Conservation (phyloP, 1,140 invertebrate species). For the Zaprionus capensis region DNA sequence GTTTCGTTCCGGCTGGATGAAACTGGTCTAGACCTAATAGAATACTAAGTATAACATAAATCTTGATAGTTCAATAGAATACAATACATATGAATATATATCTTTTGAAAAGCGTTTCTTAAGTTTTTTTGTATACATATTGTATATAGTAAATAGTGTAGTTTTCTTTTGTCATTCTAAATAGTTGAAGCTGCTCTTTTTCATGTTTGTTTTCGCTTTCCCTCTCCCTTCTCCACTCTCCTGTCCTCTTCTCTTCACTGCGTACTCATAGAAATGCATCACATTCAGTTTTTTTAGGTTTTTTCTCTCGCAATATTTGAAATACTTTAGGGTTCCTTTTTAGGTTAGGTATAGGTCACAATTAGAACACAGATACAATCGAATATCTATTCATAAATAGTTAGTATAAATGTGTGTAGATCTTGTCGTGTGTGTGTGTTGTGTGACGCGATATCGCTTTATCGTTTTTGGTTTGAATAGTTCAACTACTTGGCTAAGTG, state of each 20-base stretch:
- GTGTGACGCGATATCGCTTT: not conserved
- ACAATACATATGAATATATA: not conserved
- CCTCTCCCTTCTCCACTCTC: not conserved
- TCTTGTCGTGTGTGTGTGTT: not conserved
- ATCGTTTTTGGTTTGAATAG: slow-evolving; percentile 3
- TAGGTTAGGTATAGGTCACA: slow-evolving; percentile 16
- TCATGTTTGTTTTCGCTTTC: slow-evolving; percentile 6
- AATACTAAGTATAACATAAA: slow-evolving; percentile 1
- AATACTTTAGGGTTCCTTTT: slow-evolving; percentile 32
- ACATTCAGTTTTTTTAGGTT: slow-evolving; percentile 50
- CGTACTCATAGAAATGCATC: slow-evolving; percentile 68
- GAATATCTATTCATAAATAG: not conserved
- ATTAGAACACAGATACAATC: slow-evolving; percentile 1
- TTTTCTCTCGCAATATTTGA: slow-evolving; percentile 15
- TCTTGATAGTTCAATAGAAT: not conserved
- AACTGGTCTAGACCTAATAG: not conserved
- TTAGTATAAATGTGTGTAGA: not conserved
- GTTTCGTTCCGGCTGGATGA: slow-evolving; percentile 39
- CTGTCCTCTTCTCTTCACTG: slow-evolving; percentile 1
- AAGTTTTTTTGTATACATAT: not conserved
- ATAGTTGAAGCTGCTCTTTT: slow-evolving; percentile 7
- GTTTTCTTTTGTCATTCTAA: slow-evolving; percentile 19
- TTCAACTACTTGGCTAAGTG: slow-evolving; percentile 42
- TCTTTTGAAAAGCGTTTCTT: slow-evolving; percentile 6
- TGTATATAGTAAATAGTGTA: slow-evolving; percentile 12